A percentile compares a stretch with the other conserved stretches of the same genome.
phyloP scores from a whole-genome alignment of 92 coral and sea anemone species.

The Epizoanthus stellaris region DNA sequence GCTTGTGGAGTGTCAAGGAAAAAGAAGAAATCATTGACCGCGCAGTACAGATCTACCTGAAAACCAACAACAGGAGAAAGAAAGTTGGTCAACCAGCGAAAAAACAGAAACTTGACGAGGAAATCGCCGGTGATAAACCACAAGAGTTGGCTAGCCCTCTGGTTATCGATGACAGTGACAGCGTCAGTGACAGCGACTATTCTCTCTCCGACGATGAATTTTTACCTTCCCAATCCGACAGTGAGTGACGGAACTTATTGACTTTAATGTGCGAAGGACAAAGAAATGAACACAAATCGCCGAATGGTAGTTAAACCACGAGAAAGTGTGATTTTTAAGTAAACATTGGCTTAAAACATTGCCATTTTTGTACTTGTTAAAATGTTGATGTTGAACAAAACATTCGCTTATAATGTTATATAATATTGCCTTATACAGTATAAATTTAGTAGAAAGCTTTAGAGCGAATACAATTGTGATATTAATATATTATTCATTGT shows the following conservation, averaged over 20 bases:
- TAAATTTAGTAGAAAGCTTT: constrained; percentile 13
- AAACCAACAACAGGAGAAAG: no score
- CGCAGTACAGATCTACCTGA: no score
- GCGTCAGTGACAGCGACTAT: constrained; percentile 15
- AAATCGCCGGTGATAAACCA: constrained; percentile 6
- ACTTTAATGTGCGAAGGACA: no score
- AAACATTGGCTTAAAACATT: constrained; percentile 23
- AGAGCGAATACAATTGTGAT: constrained; percentile 22
- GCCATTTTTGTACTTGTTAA: constrained; percentile 21
- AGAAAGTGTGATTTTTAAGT: constrained; percentile 16
- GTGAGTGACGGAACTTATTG: no score
- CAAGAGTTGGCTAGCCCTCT: constrained; percentile 10
- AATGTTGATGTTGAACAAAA: neutral
- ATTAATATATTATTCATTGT: neutral
- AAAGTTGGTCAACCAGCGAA: constrained; percentile 3
- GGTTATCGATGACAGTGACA: constrained; percentile 10
- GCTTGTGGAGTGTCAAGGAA: no score
- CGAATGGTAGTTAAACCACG: neutral
- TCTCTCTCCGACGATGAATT: constrained; percentile 8
- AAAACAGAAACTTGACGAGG: neutral
- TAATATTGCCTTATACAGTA: constrained; percentile 15
- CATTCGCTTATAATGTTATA: neutral
- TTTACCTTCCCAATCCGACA: no score
- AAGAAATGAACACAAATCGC: no score
- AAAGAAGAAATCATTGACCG: no score